Base-by-base conservation (phyloP, 1,140 invertebrate genomes). In the Semibalanus balanoides region DNA sequence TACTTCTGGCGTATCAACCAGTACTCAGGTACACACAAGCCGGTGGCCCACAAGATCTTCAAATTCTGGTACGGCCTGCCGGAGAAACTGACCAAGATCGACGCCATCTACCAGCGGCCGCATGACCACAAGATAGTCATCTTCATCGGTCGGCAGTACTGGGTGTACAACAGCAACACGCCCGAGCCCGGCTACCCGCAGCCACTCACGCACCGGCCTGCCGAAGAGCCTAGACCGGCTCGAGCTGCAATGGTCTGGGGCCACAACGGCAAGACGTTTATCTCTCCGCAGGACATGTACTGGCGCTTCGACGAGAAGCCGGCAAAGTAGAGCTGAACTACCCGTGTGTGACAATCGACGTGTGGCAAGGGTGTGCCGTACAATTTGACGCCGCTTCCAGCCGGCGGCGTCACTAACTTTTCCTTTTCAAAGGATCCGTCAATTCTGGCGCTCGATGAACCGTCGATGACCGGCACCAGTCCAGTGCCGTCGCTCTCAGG, bases 361-460 rank as follows among this genome's bases (percentile, higher is more conserved):
- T 86, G 78, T 88, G 87, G 87, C 81, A 82, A 76, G 85, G 86
- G 3, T n/a, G 85, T 88, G 5, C 86, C 85, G 0, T 80, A 83
- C 27, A 83, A 86, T 80, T 88, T 28, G 85, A 87, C 81, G 83
- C 86, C 30, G 87, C 86, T 11, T 87, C 88, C 79, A 35, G 83
- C 83, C 77, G 83, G 81, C 76, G 82, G 86, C 84, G 93, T 90
- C 82, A 97, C 95, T 0, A 97, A 97, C 81, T 98, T 98, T 86
- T 97, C 98, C 85, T n/a, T n/a, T n/a, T n/a, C n/a, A n/a, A n/a
- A 96, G 96, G 86, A 94, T 90, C 0, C 91, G 91, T 83, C 88
- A 90, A 27, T 97, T 91, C 83, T 97, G 94, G 93, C 90, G 94
- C 83, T 98, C 97, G 84, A 91, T 97, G 82, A 95, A 98, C 82